Conservation (phyloP, 2,113 vertebrate species). For the Rhinolophus ferrumequinum region DNA sequence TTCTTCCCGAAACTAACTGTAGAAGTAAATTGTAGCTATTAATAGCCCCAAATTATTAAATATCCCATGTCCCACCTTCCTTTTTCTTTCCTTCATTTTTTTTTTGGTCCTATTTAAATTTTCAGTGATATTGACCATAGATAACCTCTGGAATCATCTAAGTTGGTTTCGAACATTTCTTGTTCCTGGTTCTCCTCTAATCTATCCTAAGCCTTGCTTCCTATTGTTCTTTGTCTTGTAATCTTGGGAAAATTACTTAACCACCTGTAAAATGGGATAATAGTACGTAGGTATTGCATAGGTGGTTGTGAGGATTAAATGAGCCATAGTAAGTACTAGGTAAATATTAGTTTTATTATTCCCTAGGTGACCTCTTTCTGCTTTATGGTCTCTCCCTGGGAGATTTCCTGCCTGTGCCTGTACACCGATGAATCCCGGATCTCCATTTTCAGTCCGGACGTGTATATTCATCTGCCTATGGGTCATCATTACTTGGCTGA, state of each 20-base stretch:
- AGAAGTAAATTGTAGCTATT: neutral
- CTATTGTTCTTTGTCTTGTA: neutral
- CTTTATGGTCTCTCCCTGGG: neutral
- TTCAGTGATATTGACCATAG: neutral
- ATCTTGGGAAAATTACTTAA: neutral
- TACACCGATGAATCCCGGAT: neutral
- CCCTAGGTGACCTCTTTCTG: neutral
- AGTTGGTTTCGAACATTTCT: neutral
- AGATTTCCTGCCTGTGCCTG: neutral
- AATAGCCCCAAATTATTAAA: conserved; percentile 50
- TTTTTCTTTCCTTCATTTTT: neutral
- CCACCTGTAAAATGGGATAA: neutral
- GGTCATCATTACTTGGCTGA: neutral
- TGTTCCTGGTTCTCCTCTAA: neutral
- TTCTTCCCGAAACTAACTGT: conserved; percentile 47
- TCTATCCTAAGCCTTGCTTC: neutral
- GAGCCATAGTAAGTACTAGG: neutral
- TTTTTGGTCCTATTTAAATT: neutral
- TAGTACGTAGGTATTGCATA: neutral
- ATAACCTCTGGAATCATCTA: neutral
- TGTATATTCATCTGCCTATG: neutral
- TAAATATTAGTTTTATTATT: conserved; percentile 18
- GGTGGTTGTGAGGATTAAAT: neutral
- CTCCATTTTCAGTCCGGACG: neutral
- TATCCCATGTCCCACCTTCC: neutral